These are phyloP conservation scores for Drosophila parabipectinata DNA, from an alignment of 1,140 invertebrate species.

Conservation along the genomic window DNA sequence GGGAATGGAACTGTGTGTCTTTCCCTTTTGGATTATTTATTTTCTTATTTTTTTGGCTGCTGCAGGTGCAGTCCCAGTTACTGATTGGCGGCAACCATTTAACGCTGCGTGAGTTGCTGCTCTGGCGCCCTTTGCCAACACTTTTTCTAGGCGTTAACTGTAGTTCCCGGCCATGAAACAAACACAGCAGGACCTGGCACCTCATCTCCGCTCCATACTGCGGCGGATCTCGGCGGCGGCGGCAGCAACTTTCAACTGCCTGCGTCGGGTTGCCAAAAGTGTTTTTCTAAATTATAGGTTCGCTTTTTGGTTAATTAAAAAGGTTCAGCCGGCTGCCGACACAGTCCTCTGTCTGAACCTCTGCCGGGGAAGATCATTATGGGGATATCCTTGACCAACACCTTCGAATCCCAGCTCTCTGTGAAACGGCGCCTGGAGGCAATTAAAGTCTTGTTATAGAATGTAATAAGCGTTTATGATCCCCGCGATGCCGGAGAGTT, in stretches of 20 bases:
- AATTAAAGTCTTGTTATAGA: conserved; percentile 66
- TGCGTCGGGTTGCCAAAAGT: conserved; percentile 51
- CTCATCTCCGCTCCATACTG: conserved; percentile 23
- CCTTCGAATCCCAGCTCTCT: conserved; percentile 43
- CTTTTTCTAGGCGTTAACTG: conserved; percentile 76
- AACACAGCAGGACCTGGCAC: conserved; percentile 75
- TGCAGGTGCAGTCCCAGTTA: conserved; percentile 63
- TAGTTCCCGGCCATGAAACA: conserved; percentile 55
- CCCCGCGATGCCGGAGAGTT: conserved; percentile 7
- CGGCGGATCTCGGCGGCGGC: conserved; percentile 21
- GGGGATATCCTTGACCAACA: conserved; percentile 63
- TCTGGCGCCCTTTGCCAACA: conserved; percentile 51
- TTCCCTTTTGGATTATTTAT: background rate
- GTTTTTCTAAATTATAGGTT: conserved; percentile 73
- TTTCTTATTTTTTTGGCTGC: conserved; percentile 7
- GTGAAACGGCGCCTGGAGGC: conserved; percentile 64
- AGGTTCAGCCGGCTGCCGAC: conserved; percentile 47
- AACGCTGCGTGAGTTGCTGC: conserved; percentile 71
- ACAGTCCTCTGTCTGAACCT: background rate
- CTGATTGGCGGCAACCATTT: conserved; percentile 70
- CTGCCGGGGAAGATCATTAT: conserved; percentile 27
- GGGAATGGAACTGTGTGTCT: conserved; percentile 4
- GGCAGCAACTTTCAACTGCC: conserved; percentile 30
- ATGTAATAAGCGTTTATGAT: conserved; percentile 40
- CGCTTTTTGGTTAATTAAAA: conserved; percentile 74